Evolutionary conservation across 2,888 invertebrate genomes (phyloP).

Genomic region (Peribatodes rhomboidaria): DNA sequence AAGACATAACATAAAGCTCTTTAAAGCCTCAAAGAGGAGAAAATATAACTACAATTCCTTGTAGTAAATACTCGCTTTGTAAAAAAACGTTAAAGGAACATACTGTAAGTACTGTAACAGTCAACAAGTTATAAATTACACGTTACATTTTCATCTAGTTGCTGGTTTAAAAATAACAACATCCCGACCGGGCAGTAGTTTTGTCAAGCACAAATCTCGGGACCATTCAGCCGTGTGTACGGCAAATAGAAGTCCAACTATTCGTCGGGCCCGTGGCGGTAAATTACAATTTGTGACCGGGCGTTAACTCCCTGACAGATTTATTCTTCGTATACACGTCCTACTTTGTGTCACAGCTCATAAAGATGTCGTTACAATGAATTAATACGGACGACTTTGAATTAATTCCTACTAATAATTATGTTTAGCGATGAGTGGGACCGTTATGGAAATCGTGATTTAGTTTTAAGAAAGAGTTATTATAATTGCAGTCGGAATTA

Average conservation of each 20-base stretch:
- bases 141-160: neutral
- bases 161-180: slow-evolving; percentile 14
- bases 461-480: slow-evolving; percentile 45
- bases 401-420: slow-evolving; percentile 72
- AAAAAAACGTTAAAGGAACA: no score
- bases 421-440: slow-evolving; percentile 53
- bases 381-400: slow-evolving; percentile 73
- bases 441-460: slow-evolving; percentile 48
- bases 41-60: no score
- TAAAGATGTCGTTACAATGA: slow-evolving; percentile 80
- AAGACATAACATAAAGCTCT: no score
- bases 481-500: slow-evolving; percentile 30
- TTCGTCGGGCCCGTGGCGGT: slow-evolving; percentile 68
- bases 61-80: no score
- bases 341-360: slow-evolving; percentile 81
- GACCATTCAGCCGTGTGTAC: slow-evolving; percentile 35
- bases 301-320: slow-evolving; percentile 78
- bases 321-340: slow-evolving; percentile 78
- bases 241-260: slow-evolving; percentile 52
- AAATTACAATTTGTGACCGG: slow-evolving; percentile 82
- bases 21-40: no score
- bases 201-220: slow-evolving; percentile 32
- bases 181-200: slow-evolving; percentile 17
- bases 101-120: no score
- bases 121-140: neutral